Evolutionary conservation across 2,113 vertebrate genomes (phyloP), one percentile per base, ranked within the genome.

Genomic region (Oriolus oriolus): DNA sequence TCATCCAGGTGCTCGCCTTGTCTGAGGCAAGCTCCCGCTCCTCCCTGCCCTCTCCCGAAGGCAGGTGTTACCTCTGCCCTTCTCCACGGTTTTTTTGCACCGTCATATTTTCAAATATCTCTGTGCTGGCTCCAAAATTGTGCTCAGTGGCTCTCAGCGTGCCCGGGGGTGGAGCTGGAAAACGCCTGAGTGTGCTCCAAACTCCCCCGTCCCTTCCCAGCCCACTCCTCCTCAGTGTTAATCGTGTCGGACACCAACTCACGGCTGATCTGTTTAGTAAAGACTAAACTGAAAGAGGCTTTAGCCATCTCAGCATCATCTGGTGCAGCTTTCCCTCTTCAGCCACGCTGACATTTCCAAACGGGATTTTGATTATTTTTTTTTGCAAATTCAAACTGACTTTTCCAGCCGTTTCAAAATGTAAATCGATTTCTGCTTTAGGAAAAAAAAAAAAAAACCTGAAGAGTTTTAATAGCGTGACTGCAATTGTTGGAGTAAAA

Each of bases 361-460:
- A 81, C 14, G 35, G 60, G 76, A 60, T 64, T 89, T 64, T 57
- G 15, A 61, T 68, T 35, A 5, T 39, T 57, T 50, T 45, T 21
- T 16, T 56, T 35, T 35, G 56, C 3, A 75, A 94, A 94, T 88
- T 80, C 71, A 54, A 74, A 77, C 54, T 83, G 75, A 85, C 90
- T 96, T 94, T 76, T 93, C 73, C 88, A 70, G 70, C 82, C 80
- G 88, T 59, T 97, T 94, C 69, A 86, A 93, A 92, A 93, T 88
- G 83, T 89, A 90, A 92, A 96, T 95, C 83, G 83, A 90, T 90
- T 76, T 61, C 50, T 63, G 20, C 37, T 83, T 14, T 1, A 17
- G 35, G 30, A 42, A 16, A 22, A 54, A 39, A 30, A 42, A 50
- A 57, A 66, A 57, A 42, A 50, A 57, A 66, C 53, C 0, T 15